Conservation (phyloP, 2,113 vertebrate genomes). For the Eptesicus fuscus region DNA sequence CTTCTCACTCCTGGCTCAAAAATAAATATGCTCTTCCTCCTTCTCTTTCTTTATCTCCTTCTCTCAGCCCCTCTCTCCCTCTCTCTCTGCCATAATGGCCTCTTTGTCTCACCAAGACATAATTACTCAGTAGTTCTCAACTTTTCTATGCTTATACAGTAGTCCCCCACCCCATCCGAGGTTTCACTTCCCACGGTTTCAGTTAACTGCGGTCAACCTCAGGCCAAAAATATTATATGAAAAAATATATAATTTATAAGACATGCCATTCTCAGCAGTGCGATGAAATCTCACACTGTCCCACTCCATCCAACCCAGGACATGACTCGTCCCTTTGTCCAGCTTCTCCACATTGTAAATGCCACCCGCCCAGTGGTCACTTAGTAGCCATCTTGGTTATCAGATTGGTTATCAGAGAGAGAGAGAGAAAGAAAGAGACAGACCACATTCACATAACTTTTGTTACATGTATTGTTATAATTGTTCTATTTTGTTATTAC, state of each 20-base stretch:
- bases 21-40: background rate
- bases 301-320: background rate
- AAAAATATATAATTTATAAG: background rate
- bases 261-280: background rate
- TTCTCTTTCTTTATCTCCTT: background rate
- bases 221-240: background rate
- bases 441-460: background rate
- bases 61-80: fast-evolving
- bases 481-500: background rate
- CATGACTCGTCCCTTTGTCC: background rate
- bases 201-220: background rate
- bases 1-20: background rate
- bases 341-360: background rate
- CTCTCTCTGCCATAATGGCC: too few species aligned
- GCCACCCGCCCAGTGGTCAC: background rate
- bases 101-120: background rate
- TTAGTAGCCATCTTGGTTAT: background rate
- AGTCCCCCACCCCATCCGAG: background rate
- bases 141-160: background rate
- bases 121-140: background rate
- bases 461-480: background rate
- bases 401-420: background rate
- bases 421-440: background rate
- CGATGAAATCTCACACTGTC: background rate
- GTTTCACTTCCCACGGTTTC: background rate